Evolutionary conservation across 2,113 vertebrate genomes (phyloP).

Genomic region (Leptocoma aspasia): DNA sequence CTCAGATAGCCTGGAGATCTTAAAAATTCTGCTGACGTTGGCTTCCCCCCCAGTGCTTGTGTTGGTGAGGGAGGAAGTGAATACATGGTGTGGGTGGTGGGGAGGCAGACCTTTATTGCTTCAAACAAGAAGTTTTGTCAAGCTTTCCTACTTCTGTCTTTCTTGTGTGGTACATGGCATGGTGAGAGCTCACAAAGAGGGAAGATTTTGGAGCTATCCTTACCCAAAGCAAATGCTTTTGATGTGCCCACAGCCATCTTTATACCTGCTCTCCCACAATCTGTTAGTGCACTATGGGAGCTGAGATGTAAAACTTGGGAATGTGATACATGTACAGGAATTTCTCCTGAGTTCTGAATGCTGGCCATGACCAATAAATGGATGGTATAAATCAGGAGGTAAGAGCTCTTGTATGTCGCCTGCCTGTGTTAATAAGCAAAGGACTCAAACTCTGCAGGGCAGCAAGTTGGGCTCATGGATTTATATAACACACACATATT

Average conservation of each 20-base stretch:
- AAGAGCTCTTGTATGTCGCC: neutral
- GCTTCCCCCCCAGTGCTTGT: neutral
- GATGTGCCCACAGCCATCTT: neutral
- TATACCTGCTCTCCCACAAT: neutral
- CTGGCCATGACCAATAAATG: neutral
- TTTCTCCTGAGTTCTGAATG: neutral
- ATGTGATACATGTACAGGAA: accelerated
- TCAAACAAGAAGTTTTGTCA: neutral
- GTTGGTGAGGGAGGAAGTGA: neutral
- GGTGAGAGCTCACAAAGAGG: neutral
- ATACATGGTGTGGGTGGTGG: neutral
- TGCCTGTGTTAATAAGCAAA: neutral
- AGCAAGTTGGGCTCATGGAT: neutral
- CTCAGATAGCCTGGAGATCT: neutral
- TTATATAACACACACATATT: neutral
- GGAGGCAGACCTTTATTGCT: neutral
- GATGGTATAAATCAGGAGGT: neutral
- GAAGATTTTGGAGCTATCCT: neutral
- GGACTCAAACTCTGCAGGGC: neutral
- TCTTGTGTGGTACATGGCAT: accelerated
- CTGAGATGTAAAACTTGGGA: neutral
- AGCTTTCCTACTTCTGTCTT: neutral
- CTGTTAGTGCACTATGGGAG: neutral
- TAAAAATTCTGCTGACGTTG: neutral
- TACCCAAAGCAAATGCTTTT: neutral